Conservation (phyloP, 2,797 vertebrate genomes). For the Sebastes paucispinis region DNA sequence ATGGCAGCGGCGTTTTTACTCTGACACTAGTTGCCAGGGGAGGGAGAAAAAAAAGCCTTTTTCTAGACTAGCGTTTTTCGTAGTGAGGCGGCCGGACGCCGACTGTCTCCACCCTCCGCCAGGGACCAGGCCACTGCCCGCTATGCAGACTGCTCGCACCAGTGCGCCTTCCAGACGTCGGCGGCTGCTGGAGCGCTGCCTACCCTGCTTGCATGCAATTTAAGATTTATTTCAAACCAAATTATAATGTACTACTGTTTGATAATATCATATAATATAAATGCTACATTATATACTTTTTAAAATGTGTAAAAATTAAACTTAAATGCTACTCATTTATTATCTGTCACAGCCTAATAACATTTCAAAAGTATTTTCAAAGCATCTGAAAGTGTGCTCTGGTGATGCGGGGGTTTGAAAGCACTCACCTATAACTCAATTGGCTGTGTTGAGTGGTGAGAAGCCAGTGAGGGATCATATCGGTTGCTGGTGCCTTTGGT, state of each 20-base stretch:
- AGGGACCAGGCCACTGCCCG: no score
- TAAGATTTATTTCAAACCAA: neutral
- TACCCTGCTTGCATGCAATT: neutral
- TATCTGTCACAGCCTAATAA: neutral
- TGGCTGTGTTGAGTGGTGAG: neutral
- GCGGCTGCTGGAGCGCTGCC: no score
- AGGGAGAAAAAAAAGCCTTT: no score
- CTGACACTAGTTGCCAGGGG: no score
- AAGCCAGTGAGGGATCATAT: neutral
- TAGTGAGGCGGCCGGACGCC: accelerated
- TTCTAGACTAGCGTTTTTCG: no score
- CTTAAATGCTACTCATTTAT: neutral
- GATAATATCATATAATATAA: neutral
- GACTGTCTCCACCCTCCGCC: no score
- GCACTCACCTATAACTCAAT: neutral
- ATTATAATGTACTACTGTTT: neutral
- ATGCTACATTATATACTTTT: neutral
- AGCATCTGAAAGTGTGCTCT: neutral
- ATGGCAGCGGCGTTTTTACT: no score
- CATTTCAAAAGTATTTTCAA: neutral
- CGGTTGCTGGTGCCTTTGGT: neutral
- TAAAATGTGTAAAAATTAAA: neutral
- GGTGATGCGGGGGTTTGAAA: neutral
- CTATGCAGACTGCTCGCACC: no score
- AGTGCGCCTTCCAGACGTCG: no score